Percentiles rank a stretch among this genome's conserved stretches.
Evolutionary conservation across 2,797 vertebrate species (phyloP).

Genomic region (Harpagifer antarcticus): DNA sequence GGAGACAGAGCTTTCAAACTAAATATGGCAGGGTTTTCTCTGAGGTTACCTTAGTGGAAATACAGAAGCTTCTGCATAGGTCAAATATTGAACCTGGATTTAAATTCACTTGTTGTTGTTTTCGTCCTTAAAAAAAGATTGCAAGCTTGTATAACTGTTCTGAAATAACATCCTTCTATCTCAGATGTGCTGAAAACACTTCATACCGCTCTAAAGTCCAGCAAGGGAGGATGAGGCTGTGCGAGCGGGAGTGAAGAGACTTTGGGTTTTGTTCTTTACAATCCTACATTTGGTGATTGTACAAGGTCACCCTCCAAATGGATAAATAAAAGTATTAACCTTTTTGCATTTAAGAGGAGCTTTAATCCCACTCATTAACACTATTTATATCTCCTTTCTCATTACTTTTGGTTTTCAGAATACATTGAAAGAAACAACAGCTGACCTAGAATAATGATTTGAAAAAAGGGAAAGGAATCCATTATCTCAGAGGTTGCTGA

Average conservation of each 20-base stretch:
- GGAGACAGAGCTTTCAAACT: slow-evolving; percentile 65
- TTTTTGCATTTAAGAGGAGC: background rate
- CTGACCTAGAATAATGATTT: slow-evolving; percentile 6
- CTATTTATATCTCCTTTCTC: background rate
- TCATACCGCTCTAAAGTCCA: slow-evolving; percentile 27
- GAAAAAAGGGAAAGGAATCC: background rate
- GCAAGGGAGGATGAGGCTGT: slow-evolving; percentile 28
- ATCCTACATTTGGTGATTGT: slow-evolving; percentile 31
- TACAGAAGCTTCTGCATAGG: slow-evolving; percentile 22
- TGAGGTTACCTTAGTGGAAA: slow-evolving; percentile 23
- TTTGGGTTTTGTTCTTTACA: slow-evolving; percentile 51
- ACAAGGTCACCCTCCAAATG: slow-evolving; percentile 25
- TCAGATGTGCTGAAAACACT: slow-evolving; percentile 43
- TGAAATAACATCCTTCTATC: slow-evolving; percentile 18
- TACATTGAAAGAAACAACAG: background rate
- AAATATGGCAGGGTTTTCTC: slow-evolving; percentile 65
- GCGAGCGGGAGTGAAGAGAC: slow-evolving; percentile 37
- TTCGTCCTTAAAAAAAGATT: background rate
- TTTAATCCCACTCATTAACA: background rate
- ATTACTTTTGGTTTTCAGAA: background rate
- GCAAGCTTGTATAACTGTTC: slow-evolving; percentile 10
- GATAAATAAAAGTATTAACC: slow-evolving; percentile 33
- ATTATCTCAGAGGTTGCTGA: slow-evolving; percentile 38
- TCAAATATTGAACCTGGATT: slow-evolving; percentile 63
- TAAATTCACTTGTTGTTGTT: slow-evolving; percentile 37